Percentiles rank a stretch among this genome's conserved stretches.
Conservation (phyloP, 2,888 invertebrate genomes). For the Euzetes globulus region DNA sequence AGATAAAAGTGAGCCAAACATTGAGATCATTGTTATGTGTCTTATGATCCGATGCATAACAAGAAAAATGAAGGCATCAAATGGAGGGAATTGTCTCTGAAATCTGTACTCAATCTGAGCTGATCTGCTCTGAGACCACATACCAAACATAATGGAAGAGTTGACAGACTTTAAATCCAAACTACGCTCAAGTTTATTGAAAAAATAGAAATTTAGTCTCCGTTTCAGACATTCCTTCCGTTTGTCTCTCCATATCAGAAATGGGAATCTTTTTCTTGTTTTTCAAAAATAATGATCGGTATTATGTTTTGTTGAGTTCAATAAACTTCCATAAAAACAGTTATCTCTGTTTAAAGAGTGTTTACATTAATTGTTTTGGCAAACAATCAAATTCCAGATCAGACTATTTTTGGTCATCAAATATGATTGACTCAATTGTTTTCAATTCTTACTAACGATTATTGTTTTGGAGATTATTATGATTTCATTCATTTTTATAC, state of each 20-base stretch:
- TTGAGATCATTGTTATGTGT: not conserved
- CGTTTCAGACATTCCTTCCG: not conserved
- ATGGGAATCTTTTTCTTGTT: not conserved
- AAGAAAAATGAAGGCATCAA: conserved; percentile 26
- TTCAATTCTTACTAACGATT: too few species aligned
- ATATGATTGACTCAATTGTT: too few species aligned
- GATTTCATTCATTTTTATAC: too few species aligned
- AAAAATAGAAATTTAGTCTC: not conserved
- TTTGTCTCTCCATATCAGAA: not conserved
- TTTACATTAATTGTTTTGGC: not conserved
- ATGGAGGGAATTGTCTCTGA: not conserved
- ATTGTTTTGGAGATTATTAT: too few species aligned
- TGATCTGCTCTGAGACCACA: not conserved
- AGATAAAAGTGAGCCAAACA: not conserved
- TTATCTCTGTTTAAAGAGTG: not conserved
- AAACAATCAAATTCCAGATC: not conserved
- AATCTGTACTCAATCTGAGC: not conserved
- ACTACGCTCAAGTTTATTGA: not conserved
- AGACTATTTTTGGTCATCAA: not conserved
- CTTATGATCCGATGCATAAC: conserved; percentile 16
- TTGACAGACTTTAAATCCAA: conserved; percentile 11
- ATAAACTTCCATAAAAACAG: not conserved
- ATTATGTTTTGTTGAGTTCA: not conserved
- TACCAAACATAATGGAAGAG: conserved; percentile 10
- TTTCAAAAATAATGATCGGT: not conserved